Percentiles rank a stretch among this genome's conserved stretches.
Conservation (phyloP, 2,888 invertebrate genomes). For the Siphonodentalium dalli region DNA sequence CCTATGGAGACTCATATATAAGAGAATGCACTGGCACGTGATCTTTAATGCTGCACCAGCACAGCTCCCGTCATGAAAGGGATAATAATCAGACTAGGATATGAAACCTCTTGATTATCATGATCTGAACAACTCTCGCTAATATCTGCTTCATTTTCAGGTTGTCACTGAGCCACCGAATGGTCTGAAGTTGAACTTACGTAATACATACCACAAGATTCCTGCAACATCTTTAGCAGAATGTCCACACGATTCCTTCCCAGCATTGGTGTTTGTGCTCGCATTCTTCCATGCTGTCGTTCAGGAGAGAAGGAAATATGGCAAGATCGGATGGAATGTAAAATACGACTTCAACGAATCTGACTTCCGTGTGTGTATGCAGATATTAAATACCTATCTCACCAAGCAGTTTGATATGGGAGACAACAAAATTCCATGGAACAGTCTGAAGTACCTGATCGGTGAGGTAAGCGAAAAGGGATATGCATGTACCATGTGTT, state of each 20-base stretch:
- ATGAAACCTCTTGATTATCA: no score
- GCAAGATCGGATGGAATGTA: constrained; percentile 94
- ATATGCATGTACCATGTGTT: no score
- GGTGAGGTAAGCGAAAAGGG: constrained; percentile 75
- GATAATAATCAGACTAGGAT: no score
- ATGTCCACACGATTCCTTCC: constrained; percentile 80
- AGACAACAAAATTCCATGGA: constrained; percentile 83
- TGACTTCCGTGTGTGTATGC: constrained; percentile 87
- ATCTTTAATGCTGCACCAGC: no score
- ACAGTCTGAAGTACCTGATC: constrained; percentile 87
- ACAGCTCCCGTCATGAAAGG: no score
- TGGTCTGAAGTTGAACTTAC: constrained; percentile 85
- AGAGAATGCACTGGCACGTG: no score
- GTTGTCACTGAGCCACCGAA: constrained; percentile 94
- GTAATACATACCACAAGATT: constrained; percentile 89
- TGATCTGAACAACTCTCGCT: no score
- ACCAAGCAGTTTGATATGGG: constrained; percentile 72
- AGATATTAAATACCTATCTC: constrained; percentile 84
- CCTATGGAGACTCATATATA: no score
- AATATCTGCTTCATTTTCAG: constrained; percentile 63
- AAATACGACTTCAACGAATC: constrained; percentile 91
- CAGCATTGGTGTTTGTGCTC: constrained; percentile 82
- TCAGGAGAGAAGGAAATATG: constrained; percentile 88
- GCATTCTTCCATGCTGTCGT: constrained; percentile 94
- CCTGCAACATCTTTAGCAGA: constrained; percentile 76